Evolutionary conservation across 2,797 vertebrate genomes (phyloP).

Genomic region (Clarias fuscus): DNA sequence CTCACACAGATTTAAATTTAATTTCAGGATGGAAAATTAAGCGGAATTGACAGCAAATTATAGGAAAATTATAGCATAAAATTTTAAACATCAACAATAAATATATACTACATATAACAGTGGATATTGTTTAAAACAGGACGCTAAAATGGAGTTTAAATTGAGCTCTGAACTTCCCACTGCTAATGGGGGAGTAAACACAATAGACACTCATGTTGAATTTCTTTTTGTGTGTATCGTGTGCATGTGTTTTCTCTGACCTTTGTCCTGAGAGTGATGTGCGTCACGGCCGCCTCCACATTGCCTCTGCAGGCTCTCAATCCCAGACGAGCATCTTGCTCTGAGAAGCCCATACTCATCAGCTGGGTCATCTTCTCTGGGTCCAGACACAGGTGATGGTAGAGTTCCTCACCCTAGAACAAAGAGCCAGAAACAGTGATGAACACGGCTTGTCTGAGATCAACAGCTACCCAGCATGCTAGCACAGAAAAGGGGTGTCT

Average conservation of each 20-base stretch:
- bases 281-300: conserved; percentile 78
- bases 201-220: not conserved
- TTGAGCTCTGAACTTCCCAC: not conserved
- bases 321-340: conserved; percentile 88
- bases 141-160: not conserved
- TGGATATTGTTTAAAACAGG: not conserved
- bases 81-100: not conserved
- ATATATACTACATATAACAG: not conserved
- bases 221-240: not conserved
- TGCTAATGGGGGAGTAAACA: not conserved
- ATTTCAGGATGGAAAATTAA: not conserved
- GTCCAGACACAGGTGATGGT: conserved; percentile 79
- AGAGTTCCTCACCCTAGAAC: conserved; percentile 80
- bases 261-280: conserved; percentile 84
- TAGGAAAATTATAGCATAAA: not conserved
- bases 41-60: no score
- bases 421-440: not conserved
- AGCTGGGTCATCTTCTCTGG: conserved; percentile 80
- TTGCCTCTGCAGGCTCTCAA: conserved; percentile 87
- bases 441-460: not conserved
- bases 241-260: conserved; percentile 70
- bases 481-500: not conserved
- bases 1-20: no score
- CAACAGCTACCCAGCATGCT: not conserved
- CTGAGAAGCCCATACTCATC: conserved; percentile 81